phyloP scores from a whole-genome alignment of 1,140 invertebrate species.

The Drosophila ambigua region DNA sequence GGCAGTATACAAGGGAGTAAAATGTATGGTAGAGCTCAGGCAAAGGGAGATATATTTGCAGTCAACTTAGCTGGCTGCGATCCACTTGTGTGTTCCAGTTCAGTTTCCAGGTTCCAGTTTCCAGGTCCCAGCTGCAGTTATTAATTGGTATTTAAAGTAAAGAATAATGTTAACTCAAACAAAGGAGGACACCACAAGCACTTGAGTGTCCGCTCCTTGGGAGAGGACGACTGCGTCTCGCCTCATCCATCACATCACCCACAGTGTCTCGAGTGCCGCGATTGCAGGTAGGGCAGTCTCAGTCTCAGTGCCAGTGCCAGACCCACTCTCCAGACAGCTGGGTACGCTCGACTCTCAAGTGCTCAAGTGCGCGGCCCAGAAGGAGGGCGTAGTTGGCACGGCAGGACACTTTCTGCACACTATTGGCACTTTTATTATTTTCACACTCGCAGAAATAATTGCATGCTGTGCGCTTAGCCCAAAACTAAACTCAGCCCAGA shows the following conservation, averaged over 20 bases:
- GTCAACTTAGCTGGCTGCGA: constrained; percentile 37
- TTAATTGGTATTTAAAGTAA: constrained; percentile 82
- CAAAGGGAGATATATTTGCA: constrained; percentile 60
- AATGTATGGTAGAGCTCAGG: background rate
- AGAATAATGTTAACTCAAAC: constrained; percentile 78
- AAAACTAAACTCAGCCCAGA: constrained; percentile 47
- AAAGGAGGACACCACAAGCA: constrained; percentile 74
- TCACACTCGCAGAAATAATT: constrained; percentile 77
- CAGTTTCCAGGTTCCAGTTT: constrained; percentile 34
- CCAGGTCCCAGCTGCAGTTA: constrained; percentile 68
- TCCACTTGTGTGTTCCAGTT: constrained; percentile 81
- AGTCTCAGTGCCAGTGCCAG: background rate
- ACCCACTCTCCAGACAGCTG: constrained; percentile 44
- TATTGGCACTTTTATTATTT: constrained; percentile 78
- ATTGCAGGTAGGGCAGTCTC: constrained; percentile 43
- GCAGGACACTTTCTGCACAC: constrained; percentile 67
- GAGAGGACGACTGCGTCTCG: constrained; percentile 25
- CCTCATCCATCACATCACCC: constrained; percentile 74
- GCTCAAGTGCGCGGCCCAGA: constrained; percentile 47
- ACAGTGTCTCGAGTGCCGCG: constrained; percentile 68
- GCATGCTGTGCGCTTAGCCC: constrained; percentile 76
- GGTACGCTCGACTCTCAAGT: constrained; percentile 59
- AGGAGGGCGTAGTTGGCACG: constrained; percentile 25
- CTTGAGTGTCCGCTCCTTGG: constrained; percentile 48
- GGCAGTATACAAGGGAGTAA: too few species aligned